Evolutionary conservation across 2,797 vertebrate genomes (phyloP).

Genomic region (Tauraco hartlaubi): DNA sequence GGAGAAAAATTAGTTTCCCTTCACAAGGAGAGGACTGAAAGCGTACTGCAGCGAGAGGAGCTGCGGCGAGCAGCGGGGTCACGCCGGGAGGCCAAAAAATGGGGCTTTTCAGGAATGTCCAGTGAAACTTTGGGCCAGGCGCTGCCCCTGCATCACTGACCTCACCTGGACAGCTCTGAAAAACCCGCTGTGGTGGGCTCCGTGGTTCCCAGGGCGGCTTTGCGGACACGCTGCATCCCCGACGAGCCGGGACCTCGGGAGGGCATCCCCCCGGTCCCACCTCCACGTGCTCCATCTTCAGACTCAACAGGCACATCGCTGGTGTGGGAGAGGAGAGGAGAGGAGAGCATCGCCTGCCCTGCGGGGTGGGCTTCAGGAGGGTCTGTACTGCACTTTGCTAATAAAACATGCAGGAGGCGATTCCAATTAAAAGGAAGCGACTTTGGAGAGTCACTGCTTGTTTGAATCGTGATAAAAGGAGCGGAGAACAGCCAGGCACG

Average conservation of each 20-base stretch:
- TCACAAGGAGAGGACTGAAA: neutral
- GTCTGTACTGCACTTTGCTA: neutral
- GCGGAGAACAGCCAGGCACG: neutral
- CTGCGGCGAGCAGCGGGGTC: neutral
- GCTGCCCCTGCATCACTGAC: neutral
- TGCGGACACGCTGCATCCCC: neutral
- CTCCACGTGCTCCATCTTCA: neutral
- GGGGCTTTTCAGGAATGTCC: neutral
- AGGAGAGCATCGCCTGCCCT: neutral
- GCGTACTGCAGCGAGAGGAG: neutral
- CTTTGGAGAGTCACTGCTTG: neutral
- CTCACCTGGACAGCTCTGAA: neutral
- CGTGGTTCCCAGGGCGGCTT: neutral
- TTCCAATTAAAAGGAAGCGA: neutral
- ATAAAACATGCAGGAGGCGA: rapidly evolving
- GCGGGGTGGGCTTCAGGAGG: neutral
- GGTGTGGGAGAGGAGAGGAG: neutral
- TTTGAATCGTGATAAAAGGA: neutral
- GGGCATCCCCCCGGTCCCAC: neutral
- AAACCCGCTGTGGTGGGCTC: neutral
- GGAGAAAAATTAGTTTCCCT: neutral
- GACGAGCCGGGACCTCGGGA: neutral
- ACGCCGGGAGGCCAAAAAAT: rapidly evolving
- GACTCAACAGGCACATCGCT: neutral
- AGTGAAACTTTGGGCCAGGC: neutral